These are phyloP conservation scores for Caranx melampygus DNA, from an alignment of 2,113 vertebrate genomes.

Conservation along the genomic window DNA sequence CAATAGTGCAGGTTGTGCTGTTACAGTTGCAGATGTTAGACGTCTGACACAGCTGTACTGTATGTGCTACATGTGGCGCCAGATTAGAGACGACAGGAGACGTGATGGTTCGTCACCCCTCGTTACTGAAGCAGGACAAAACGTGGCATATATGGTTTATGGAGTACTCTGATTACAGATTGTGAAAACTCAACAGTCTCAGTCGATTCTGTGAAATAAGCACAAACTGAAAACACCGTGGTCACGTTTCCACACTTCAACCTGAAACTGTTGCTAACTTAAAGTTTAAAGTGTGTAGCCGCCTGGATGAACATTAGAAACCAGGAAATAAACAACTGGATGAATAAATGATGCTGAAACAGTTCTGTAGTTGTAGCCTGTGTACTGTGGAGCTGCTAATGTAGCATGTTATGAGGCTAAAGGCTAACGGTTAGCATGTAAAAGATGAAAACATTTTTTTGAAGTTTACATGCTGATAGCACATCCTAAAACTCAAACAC, in stretches of 20 bases:
- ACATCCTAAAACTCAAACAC: too few relatives aligned
- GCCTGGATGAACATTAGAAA: neutral
- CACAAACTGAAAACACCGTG: neutral
- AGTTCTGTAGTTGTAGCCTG: too few relatives aligned
- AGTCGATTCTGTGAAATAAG: conserved; percentile 12
- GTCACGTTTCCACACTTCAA: neutral
- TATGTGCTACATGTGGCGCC: conserved; percentile 39
- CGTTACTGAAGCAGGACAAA: neutral
- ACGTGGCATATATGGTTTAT: too few relatives aligned
- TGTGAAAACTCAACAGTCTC: conserved; percentile 8
- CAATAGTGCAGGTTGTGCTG: conserved; percentile 61
- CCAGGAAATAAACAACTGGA: neutral
- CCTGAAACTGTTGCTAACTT: neutral
- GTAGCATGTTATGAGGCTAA: too few relatives aligned
- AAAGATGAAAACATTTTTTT: too few relatives aligned
- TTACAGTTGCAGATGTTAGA: neutral
- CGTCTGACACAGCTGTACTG: conserved; percentile 6
- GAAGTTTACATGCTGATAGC: too few relatives aligned
- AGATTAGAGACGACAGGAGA: conserved; percentile 1
- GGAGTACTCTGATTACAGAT: neutral
- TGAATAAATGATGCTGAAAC: neutral
- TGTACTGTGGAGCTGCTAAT: too few relatives aligned
- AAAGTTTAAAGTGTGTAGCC: neutral
- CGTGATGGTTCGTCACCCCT: neutral
- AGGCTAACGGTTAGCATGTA: too few relatives aligned